Conservation (phyloP, 1,140 invertebrate genomes). For the Drosophila lowei region DNA sequence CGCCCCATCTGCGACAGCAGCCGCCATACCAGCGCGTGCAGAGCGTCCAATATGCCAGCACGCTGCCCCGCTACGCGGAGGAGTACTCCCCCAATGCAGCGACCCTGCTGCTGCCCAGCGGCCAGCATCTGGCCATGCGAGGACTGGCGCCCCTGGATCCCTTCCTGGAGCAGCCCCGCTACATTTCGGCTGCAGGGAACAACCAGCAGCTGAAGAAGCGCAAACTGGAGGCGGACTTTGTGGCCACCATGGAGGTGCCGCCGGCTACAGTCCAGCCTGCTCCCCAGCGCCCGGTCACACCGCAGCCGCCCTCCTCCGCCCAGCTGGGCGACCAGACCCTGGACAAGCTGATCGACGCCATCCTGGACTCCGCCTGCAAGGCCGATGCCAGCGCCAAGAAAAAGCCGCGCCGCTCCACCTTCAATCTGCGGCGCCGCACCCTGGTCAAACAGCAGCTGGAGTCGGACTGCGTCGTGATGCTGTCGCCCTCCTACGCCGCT, state of each 20-base stretch:
- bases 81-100: conserved; percentile 71
- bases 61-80: conserved; percentile 70
- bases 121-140: conserved; percentile 69
- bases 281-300: conserved; percentile 27
- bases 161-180: conserved; percentile 71
- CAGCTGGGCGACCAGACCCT: conserved; percentile 77
- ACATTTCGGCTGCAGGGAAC: conserved; percentile 37
- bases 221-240: conserved; percentile 64
- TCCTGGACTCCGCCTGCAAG: conserved; percentile 79
- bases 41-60: conserved; percentile 64
- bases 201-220: conserved; percentile 44
- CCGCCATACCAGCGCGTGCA: conserved; percentile 38
- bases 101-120: conserved; percentile 42
- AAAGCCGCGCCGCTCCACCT: conserved; percentile 63
- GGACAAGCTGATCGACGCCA: conserved; percentile 80
- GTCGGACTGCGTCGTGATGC: conserved; percentile 34
- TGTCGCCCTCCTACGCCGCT: conserved; percentile 79
- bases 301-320: conserved; percentile 55
- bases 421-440: conserved; percentile 73
- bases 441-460: conserved; percentile 72
- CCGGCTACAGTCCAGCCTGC: neutral
- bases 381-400: conserved; percentile 64
- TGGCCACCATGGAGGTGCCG: conserved; percentile 47
- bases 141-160: conserved; percentile 69
- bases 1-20: neutral